Evolutionary conservation across 2,113 vertebrate genomes (phyloP).

Genomic region (Bettongia penicillata): DNA sequence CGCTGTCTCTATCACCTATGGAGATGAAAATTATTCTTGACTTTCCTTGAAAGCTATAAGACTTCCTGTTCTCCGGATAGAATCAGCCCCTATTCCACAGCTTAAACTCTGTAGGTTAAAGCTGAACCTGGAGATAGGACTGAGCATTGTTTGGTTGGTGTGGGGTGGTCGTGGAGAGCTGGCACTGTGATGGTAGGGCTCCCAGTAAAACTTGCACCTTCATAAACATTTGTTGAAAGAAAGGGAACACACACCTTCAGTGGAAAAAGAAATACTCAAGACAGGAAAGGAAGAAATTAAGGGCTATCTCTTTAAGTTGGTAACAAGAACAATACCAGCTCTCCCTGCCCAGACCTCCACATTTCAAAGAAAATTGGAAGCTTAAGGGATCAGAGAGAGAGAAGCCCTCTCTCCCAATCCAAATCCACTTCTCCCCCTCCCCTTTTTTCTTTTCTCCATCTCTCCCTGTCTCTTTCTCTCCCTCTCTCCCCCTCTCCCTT

Average conservation of each 20-base stretch:
- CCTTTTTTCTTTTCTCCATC: neutral
- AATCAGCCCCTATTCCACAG: neutral
- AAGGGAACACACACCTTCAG: neutral
- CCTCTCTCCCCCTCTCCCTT: rapidly evolving
- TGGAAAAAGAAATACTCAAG: neutral
- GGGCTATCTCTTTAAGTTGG: neutral
- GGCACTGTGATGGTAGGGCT: neutral
- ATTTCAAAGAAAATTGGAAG: neutral
- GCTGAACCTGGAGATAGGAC: rapidly evolving
- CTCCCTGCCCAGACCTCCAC: neutral
- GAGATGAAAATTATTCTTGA: neutral
- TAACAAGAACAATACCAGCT: neutral
- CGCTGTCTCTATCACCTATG: neutral
- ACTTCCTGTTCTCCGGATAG: neutral
- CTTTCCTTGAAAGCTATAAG: neutral
- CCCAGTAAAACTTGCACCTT: rapidly evolving
- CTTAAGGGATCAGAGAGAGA: rapidly evolving
- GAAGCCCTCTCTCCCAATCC: neutral
- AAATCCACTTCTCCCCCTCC: rapidly evolving
- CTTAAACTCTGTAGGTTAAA: neutral
- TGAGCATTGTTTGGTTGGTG: neutral
- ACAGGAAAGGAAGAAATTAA: neutral
- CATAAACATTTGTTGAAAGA: neutral
- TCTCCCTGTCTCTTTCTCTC: neutral
- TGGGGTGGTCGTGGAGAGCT: rapidly evolving